Percentiles rank a stretch among this genome's conserved stretches.
These are phyloP conservation scores for Aplochiton taeniatus DNA, from an alignment of 2,797 vertebrate species.

Conservation along the genomic window DNA sequence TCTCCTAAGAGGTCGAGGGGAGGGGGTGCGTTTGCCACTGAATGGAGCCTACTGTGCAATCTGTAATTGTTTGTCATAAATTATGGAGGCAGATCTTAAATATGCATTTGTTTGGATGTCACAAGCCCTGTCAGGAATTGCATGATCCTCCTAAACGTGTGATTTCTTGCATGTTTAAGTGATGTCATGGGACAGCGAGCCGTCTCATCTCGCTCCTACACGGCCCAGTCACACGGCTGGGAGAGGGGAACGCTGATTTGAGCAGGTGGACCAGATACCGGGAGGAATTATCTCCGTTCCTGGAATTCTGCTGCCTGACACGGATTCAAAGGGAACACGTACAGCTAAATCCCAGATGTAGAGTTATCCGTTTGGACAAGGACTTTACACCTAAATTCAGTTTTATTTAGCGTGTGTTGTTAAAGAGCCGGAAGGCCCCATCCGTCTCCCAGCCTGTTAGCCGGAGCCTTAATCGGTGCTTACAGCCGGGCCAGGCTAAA, in stretches of 20 bases:
- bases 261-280: constrained; percentile 15
- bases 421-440: constrained; percentile 67
- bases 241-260: constrained; percentile 18
- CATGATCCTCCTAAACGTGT: constrained; percentile 42
- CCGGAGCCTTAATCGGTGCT: constrained; percentile 79
- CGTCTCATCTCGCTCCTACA: constrained; percentile 17
- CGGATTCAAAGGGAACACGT: constrained; percentile 17
- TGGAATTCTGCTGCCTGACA: constrained; percentile 11
- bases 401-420: constrained; percentile 60
- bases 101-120: constrained; percentile 55
- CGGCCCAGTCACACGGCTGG: constrained; percentile 21
- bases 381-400: constrained; percentile 63
- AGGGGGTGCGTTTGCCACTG: constrained; percentile 17
- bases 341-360: constrained; percentile 63
- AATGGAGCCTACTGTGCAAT: constrained; percentile 40
- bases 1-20: constrained; percentile 35
- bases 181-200: constrained; percentile 20
- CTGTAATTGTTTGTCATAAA: constrained; percentile 63
- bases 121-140: constrained; percentile 31
- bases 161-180: constrained; percentile 43
- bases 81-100: constrained; percentile 56
- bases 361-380: constrained; percentile 70
- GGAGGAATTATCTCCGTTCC: constrained; percentile 15
- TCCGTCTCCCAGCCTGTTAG: constrained; percentile 78
- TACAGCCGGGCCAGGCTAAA: constrained; percentile 81